Conservation (phyloP, 2,113 vertebrate species). For the Puntigrus tetrazona region DNA sequence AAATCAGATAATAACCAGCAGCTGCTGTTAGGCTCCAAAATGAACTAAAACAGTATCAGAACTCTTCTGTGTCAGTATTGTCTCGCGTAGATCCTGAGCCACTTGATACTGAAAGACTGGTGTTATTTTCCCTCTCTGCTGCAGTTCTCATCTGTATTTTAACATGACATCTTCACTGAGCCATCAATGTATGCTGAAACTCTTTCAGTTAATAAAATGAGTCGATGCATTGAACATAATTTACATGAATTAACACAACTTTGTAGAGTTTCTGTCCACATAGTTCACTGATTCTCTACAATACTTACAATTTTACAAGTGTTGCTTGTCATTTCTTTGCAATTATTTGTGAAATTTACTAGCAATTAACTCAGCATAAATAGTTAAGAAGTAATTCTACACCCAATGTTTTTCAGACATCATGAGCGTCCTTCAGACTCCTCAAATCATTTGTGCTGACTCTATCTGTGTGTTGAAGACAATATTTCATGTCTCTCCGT, state of each 20-base stretch:
- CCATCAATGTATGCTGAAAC: too few relatives aligned
- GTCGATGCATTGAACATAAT: too few relatives aligned
- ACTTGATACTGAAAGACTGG: neutral
- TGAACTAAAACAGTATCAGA: neutral
- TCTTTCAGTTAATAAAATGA: too few relatives aligned
- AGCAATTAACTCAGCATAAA: neutral
- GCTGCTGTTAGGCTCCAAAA: neutral
- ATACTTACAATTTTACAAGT: too few relatives aligned
- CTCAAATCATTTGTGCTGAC: neutral
- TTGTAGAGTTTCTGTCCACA: too few relatives aligned
- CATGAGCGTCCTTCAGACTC: neutral
- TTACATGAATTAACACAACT: too few relatives aligned
- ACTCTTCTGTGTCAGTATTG: neutral
- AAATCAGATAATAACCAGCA: neutral
- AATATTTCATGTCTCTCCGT: conserved; percentile 41
- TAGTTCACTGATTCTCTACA: too few relatives aligned
- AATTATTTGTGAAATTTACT: neutral
- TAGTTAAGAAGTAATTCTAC: neutral
- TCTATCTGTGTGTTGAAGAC: neutral
- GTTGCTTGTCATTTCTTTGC: neutral
- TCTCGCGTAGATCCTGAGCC: neutral
- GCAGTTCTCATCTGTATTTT: neutral
- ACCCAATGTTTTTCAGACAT: neutral
- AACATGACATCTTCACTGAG: neutral
- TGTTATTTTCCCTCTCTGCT: neutral